Conservation (phyloP, 1,140 invertebrate species). For the Stegodyphus dumicola region DNA sequence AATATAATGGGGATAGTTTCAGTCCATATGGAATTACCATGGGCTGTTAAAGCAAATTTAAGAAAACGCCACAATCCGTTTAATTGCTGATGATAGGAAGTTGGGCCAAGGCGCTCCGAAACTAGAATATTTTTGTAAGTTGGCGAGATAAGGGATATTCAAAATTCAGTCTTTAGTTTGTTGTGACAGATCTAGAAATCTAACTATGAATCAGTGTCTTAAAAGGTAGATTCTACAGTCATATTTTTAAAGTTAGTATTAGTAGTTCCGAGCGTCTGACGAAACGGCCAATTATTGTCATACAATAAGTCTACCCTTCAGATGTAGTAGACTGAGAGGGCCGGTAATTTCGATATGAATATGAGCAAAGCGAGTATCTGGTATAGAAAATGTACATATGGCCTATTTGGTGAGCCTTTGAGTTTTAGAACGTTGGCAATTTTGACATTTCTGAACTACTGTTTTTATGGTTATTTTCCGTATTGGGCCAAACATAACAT, state of each 20-base stretch:
- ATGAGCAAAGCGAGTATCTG: background rate
- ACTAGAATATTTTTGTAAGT: background rate
- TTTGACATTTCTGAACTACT: background rate
- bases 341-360: background rate
- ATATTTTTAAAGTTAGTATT: background rate
- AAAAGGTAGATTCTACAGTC: background rate
- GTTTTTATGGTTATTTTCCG: no score
- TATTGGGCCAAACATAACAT: no score
- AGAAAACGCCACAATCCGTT: background rate
- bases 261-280: background rate
- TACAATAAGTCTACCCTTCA: no score
- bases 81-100: background rate
- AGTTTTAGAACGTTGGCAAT: background rate
- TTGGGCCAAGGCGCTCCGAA: background rate
- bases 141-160: background rate
- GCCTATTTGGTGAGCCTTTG: background rate
- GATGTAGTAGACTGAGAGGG: no score
- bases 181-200: background rate
- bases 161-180: background rate
- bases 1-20: constrained; percentile 1
- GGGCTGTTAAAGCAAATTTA: background rate
- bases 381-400: background rate
- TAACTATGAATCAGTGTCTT: background rate
- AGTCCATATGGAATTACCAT: background rate
- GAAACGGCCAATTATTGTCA: background rate